Conservation (phyloP, 2,888 invertebrate species). For the Incurvaria masculella region DNA sequence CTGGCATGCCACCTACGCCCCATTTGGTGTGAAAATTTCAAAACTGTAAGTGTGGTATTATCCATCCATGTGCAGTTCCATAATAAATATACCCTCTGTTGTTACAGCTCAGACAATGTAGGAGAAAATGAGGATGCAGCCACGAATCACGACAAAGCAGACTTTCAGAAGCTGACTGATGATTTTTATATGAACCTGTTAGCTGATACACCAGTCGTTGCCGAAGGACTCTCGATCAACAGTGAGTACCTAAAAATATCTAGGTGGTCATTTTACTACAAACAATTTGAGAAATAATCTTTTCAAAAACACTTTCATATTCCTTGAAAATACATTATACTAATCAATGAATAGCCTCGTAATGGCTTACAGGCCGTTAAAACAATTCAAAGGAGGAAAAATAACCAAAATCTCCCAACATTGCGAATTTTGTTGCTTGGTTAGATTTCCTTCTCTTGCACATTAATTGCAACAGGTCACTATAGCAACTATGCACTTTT, state of each 20-base stretch:
- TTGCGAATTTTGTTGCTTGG: too few relatives aligned
- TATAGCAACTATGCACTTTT: too few relatives aligned
- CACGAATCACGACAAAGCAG: conserved; percentile 20
- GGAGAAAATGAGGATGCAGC: conserved; percentile 26
- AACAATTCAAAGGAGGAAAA: too few relatives aligned
- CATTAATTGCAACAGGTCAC: too few relatives aligned
- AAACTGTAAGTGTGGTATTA: neutral
- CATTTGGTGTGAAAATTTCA: neutral
- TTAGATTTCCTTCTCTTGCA: too few relatives aligned
- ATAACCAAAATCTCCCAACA: too few relatives aligned
- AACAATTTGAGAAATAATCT: neutral
- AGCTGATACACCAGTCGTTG: conserved; percentile 34
- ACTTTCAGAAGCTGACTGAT: conserved; percentile 37
- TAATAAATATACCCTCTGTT: neutral
- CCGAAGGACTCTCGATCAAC: conserved; percentile 34
- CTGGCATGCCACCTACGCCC: conserved; percentile 1
- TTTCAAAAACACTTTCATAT: neutral
- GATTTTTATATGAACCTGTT: conserved; percentile 43
- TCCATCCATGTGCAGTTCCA: too few relatives aligned
- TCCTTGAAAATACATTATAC: neutral
- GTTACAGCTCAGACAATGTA: conserved; percentile 32
- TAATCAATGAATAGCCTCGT: neutral
- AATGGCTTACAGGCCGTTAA: neutral
- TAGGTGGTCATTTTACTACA: neutral
- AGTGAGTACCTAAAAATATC: conserved; percentile 11